Evolutionary conservation across 2,888 invertebrate genomes (phyloP).

Genomic region (Thysanoteuthis rhombus): DNA sequence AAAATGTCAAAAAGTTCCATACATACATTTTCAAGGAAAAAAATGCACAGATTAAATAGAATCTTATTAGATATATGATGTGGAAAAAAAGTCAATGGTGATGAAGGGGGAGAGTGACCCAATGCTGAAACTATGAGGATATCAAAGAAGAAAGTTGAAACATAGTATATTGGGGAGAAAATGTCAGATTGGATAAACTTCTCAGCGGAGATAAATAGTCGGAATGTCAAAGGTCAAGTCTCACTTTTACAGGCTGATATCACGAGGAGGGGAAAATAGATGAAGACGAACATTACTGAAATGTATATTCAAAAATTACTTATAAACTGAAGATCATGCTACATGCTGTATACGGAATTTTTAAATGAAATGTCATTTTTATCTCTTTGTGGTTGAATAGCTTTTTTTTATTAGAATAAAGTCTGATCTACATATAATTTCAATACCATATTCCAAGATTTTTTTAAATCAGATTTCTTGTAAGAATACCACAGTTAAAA

Average conservation of each 20-base stretch:
- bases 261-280: background rate
- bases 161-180: background rate
- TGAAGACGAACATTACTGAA: background rate
- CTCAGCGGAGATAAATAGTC: background rate
- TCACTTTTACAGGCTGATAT: background rate
- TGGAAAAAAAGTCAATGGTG: background rate
- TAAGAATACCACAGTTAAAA: no score
- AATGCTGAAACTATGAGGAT: background rate
- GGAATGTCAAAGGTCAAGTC: background rate
- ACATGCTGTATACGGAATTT: no score
- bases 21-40: background rate
- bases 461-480: no score
- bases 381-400: no score
- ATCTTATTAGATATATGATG: no score
- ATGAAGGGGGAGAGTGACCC: fast-evolving
- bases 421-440: no score
- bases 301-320: background rate
- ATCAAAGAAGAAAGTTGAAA: background rate
- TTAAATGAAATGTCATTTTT: no score
- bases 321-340: no score
- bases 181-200: background rate
- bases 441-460: no score
- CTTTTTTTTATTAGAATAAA: no score
- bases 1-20: background rate
- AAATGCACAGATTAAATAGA: no score